These are phyloP conservation scores for Micoletzkya japonica DNA, from an alignment of 2,888 invertebrate species.

Conservation along the genomic window DNA sequence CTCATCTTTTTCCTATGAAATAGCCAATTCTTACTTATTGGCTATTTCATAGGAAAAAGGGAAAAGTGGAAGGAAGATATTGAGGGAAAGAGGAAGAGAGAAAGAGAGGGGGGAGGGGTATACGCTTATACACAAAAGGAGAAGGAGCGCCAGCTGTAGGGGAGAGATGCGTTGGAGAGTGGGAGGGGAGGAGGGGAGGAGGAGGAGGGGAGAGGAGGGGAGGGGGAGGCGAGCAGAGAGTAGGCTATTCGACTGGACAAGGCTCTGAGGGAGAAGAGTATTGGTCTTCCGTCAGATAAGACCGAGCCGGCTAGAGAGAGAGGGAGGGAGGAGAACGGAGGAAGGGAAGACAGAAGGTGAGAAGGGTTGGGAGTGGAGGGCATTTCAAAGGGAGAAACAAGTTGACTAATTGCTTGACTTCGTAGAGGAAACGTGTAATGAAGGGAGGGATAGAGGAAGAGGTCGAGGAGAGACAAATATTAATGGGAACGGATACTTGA, in stretches of 20 bases:
- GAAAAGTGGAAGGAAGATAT: background rate
- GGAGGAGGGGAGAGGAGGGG: background rate
- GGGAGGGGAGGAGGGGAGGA: background rate
- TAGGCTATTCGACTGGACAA: constrained; percentile 6
- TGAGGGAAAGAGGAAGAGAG: background rate
- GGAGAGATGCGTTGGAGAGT: background rate
- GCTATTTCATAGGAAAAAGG: background rate
- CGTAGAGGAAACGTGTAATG: background rate
- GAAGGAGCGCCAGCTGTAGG: background rate
- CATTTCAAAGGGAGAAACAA: background rate
- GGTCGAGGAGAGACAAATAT: background rate
- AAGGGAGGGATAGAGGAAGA: constrained; percentile 1
- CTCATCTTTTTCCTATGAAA: background rate
- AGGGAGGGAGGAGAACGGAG: background rate
- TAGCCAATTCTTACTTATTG: background rate
- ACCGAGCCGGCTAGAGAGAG: background rate
- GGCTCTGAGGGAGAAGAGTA: constrained; percentile 2
- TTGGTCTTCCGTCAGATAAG: background rate
- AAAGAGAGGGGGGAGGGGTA: background rate
- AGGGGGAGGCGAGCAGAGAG: constrained; percentile 4
- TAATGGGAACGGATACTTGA: background rate
- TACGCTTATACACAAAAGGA: background rate
- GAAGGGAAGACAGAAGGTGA: background rate
- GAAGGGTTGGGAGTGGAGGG: constrained; percentile 5
- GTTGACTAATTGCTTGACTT: background rate